Percentiles rank a stretch among this genome's conserved stretches.
Conservation (phyloP, 2,888 invertebrate species). For the Mythimna ferrago region DNA sequence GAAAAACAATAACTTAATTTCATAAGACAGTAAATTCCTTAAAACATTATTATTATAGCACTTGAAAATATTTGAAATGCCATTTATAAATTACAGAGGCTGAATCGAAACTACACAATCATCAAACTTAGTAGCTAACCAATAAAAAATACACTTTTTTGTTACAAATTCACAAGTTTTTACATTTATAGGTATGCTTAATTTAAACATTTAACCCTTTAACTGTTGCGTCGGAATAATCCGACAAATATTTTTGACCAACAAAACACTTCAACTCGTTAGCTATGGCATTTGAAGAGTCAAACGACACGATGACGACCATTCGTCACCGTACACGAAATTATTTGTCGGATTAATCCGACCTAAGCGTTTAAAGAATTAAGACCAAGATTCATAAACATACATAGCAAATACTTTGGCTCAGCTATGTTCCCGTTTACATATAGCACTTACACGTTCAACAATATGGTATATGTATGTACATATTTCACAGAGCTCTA, state of each 20-base stretch:
- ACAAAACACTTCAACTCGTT: too few species aligned
- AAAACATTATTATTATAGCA: neutral
- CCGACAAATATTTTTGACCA: too few species aligned
- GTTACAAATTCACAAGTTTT: constrained; percentile 55
- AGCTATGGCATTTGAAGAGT: too few species aligned
- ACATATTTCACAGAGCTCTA: too few species aligned
- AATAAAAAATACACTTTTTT: constrained; percentile 47
- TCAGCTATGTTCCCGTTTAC: neutral
- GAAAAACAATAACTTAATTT: neutral
- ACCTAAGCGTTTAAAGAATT: neutral
- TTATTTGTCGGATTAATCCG: too few species aligned
- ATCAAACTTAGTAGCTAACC: constrained; percentile 30
- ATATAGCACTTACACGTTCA: too few species aligned
- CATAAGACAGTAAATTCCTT: neutral
- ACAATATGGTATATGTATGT: too few species aligned
- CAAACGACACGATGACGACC: too few species aligned
- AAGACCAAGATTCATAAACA: neutral
- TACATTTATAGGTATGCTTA: constrained; percentile 39
- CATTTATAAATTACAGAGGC: neutral
- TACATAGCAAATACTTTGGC: neutral
- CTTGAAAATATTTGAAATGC: neutral
- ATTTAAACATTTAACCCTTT: constrained; percentile 13
- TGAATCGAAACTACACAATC: constrained; percentile 3
- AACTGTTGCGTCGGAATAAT: too few species aligned
- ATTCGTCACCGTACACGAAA: too few species aligned